Evolutionary conservation across 1,140 invertebrate species (phyloP).

Genomic region (Aradophagus sp.): DNA sequence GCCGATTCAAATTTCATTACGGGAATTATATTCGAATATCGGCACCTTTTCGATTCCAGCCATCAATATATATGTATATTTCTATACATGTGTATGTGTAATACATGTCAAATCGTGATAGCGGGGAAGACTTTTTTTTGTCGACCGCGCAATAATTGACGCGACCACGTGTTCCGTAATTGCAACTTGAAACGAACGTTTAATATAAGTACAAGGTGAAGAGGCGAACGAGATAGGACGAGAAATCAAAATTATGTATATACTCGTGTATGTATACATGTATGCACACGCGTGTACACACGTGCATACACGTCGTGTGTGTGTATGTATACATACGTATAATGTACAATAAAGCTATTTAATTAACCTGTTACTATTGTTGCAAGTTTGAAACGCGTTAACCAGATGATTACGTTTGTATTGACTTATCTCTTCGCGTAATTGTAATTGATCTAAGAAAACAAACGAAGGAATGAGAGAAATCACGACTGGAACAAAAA

Average conservation of each 20-base stretch:
- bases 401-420: conserved; percentile 70
- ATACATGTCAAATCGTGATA: too few relatives aligned
- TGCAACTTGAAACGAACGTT: conserved; percentile 11
- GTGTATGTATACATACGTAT: conserved; percentile 38
- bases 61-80: too few relatives aligned
- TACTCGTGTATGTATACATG: conserved; percentile 64
- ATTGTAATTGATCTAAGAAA: conserved; percentile 14
- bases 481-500: too few relatives aligned
- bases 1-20: too few relatives aligned
- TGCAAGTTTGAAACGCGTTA: conserved; percentile 70
- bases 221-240: conserved; percentile 9
- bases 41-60: background rate
- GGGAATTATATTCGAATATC: too few relatives aligned
- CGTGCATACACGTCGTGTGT: too few relatives aligned
- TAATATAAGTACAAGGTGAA: conserved; percentile 4
- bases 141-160: background rate
- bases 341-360: conserved; percentile 59
- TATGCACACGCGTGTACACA: too few relatives aligned
- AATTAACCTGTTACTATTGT: conserved; percentile 72
- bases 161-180: conserved; percentile 8
- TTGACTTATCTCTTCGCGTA: conserved; percentile 59
- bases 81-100: too few relatives aligned
- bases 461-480: too few relatives aligned
- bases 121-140: too few relatives aligned
- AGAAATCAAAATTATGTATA: conserved; percentile 66